These are phyloP conservation scores for Scaptodrosophila lebanonensis DNA, from an alignment of 1,140 invertebrate species.

Conservation along the genomic window DNA sequence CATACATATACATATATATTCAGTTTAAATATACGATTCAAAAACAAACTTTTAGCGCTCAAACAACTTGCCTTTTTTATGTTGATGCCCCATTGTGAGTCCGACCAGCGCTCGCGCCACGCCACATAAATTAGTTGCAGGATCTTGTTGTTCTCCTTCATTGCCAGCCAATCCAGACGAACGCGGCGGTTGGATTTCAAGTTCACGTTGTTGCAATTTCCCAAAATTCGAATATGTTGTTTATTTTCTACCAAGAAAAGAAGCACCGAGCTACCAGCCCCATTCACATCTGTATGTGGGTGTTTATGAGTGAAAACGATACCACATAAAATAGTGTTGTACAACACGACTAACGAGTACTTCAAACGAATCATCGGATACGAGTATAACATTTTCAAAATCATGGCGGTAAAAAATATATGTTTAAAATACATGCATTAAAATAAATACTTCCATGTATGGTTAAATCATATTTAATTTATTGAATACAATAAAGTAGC, in stretches of 20 bases:
- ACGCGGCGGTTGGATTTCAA: not conserved
- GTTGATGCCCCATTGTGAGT: conserved; percentile 96
- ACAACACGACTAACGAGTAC: no score
- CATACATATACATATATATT: conserved; percentile 10
- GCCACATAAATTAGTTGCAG: conserved; percentile 79
- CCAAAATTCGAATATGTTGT: no score
- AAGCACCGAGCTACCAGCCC: no score
- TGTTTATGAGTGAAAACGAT: no score
- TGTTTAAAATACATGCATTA: not conserved
- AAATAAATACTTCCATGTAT: not conserved
- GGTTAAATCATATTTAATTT: conserved; percentile 59
- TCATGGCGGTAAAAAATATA: no score
- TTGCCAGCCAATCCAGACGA: conserved; percentile 1
- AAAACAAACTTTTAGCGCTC: no score
- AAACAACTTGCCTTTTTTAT: conserved; percentile 87
- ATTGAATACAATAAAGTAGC: conserved; percentile 74
- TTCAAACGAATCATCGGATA: no score
- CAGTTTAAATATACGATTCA: not conserved
- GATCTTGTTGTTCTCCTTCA: conserved; percentile 68
- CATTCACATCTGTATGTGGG: no score
- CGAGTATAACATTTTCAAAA: no score
- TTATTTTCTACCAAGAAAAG: no score
- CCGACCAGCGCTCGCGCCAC: conserved; percentile 95
- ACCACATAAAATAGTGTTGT: no score
- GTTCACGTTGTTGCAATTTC: not conserved